Percentiles rank a stretch among this genome's conserved stretches.
phyloP scores from a whole-genome alignment of 2,888 invertebrate genomes.

The Ganaspis brasiliensis region DNA sequence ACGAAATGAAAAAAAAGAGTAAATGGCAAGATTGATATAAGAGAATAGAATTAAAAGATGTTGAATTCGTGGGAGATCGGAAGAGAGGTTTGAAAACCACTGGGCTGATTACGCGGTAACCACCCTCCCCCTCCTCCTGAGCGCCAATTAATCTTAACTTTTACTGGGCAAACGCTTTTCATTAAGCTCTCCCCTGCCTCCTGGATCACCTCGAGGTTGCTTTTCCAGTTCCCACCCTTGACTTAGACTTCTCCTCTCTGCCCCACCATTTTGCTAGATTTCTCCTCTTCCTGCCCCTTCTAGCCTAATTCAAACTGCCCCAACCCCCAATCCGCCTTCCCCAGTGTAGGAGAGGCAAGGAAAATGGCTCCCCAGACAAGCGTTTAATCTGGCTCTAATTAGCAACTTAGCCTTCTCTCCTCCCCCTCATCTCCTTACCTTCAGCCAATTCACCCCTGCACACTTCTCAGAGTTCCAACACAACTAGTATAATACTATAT shows the following conservation, averaged over 20 bases:
- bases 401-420: slow-evolving; percentile 82
- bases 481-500: slow-evolving; percentile 26
- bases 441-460: slow-evolving; percentile 39
- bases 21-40: neutral
- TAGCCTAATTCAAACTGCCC: slow-evolving; percentile 59
- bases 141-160: slow-evolving; percentile 80
- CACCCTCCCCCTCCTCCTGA: slow-evolving; percentile 79
- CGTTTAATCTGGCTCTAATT: slow-evolving; percentile 86
- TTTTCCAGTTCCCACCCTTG: slow-evolving; percentile 48
- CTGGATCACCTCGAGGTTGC: slow-evolving; percentile 44
- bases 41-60: slow-evolving; percentile 34
- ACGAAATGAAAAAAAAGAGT: neutral
- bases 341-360: slow-evolving; percentile 68
- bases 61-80: slow-evolving; percentile 16
- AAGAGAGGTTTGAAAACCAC: slow-evolving; percentile 75
- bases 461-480: slow-evolving; percentile 20
- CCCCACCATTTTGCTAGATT: slow-evolving; percentile 40
- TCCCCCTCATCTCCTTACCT: slow-evolving; percentile 51
- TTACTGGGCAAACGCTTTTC: slow-evolving; percentile 80
- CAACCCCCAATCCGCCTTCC: slow-evolving; percentile 45
- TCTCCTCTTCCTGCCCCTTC: slow-evolving; percentile 45
- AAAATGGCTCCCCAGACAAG: slow-evolving; percentile 84
- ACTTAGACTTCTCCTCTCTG: slow-evolving; percentile 39
- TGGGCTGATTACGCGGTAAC: slow-evolving; percentile 80
- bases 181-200: slow-evolving; percentile 75